Percentiles rank a stretch among this genome's conserved stretches.
Evolutionary conservation across 2,797 vertebrate species (phyloP).

Genomic region (Odontamblyopus rebecca): DNA sequence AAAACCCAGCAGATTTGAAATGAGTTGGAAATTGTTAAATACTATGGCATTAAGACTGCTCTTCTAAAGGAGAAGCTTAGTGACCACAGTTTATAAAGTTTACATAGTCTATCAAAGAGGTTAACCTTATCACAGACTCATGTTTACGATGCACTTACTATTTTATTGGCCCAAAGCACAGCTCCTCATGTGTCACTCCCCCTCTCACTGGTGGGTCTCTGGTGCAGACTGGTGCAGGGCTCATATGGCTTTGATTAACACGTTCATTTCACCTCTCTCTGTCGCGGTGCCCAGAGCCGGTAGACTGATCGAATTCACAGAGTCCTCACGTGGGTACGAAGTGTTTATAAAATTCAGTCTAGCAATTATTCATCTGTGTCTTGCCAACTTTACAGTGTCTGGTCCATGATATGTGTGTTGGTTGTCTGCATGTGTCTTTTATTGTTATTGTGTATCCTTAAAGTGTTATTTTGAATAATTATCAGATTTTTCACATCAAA

Average conservation of each 20-base stretch:
- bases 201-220: slow-evolving; percentile 49
- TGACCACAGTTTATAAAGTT: neutral
- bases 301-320: slow-evolving; percentile 77
- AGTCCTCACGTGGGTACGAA: slow-evolving; percentile 70
- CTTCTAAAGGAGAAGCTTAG: no score
- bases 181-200: slow-evolving; percentile 10
- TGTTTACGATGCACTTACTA: slow-evolving; percentile 31
- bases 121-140: slow-evolving; percentile 19
- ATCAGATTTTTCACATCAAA: no score
- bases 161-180: slow-evolving; percentile 51
- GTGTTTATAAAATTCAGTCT: slow-evolving; percentile 70
- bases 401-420: neutral
- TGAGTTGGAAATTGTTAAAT: no score
- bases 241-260: slow-evolving; percentile 80
- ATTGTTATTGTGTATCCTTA: neutral
- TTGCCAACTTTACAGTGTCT: slow-evolving; percentile 58
- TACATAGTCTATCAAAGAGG: slow-evolving; percentile 16
- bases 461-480: no score
- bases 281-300: slow-evolving; percentile 71
- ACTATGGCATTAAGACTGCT: no score
- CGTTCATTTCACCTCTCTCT: slow-evolving; percentile 69
- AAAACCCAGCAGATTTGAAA: no score
- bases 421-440: neutral
- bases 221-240: slow-evolving; percentile 65
- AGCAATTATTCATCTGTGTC: slow-evolving; percentile 67